phyloP scores from a whole-genome alignment of 2,113 vertebrate genomes.

The Oxyruncus cristatus region DNA sequence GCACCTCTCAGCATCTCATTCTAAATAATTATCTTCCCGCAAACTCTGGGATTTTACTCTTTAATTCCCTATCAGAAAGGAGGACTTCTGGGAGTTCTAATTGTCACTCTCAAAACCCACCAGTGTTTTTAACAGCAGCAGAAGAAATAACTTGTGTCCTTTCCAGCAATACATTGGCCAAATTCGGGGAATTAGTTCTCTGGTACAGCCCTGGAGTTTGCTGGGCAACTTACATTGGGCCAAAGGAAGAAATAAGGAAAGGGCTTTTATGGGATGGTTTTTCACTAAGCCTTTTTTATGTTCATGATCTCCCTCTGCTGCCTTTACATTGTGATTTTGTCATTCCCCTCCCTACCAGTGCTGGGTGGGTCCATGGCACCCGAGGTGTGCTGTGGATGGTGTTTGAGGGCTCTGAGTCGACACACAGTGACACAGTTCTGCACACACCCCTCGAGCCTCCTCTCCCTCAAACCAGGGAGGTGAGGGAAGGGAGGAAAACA shows the following conservation, averaged over 20 bases:
- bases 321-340: not conserved
- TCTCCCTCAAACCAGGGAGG: not conserved
- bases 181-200: not conserved
- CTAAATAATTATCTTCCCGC: not conserved
- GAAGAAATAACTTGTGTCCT: not conserved
- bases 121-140: not conserved
- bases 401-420: not conserved
- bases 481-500: not conserved
- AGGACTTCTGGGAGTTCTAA: not conserved
- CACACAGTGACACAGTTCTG: accelerated
- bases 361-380: accelerated
- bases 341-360: not conserved
- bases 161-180: not conserved
- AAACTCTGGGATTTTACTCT: not conserved
- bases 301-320: not conserved
- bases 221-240: not conserved
- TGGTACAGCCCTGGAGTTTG: not conserved
- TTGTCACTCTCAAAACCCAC: not conserved
- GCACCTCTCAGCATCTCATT: not conserved
- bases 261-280: not conserved
- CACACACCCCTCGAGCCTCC: accelerated
- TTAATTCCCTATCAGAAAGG: not conserved
- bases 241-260: not conserved
- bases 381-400: accelerated
- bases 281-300: not conserved